Conservation (phyloP, 2,797 vertebrate genomes). For the Avahi laniger region DNA sequence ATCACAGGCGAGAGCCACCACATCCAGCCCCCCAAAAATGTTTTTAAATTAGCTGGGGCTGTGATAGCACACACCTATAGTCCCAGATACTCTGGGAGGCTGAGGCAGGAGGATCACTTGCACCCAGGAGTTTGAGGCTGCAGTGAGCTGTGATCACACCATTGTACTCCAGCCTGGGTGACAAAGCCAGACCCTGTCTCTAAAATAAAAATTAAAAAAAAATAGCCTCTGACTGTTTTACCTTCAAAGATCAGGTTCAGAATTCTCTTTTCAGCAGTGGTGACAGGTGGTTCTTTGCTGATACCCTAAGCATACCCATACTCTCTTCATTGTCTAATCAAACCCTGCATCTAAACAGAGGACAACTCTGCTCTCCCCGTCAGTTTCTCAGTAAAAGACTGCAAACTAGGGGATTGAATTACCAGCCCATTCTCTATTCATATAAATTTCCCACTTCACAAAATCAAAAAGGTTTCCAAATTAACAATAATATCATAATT, state of each 20-base stretch:
- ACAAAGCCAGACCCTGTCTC: neutral
- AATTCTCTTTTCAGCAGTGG: neutral
- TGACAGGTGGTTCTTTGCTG: neutral
- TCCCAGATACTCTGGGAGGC: neutral
- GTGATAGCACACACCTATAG: neutral
- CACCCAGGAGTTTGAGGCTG: neutral
- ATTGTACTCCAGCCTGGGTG: neutral
- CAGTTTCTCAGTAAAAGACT: neutral
- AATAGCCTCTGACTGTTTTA: neutral
- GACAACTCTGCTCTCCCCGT: neutral
- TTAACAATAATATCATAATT: constrained; percentile 30
- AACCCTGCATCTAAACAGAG: neutral
- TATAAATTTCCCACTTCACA: constrained; percentile 4
- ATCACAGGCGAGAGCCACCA: neutral
- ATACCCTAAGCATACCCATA: neutral
- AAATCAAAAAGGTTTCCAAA: constrained; percentile 35
- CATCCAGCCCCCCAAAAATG: no score
- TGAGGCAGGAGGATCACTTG: neutral
- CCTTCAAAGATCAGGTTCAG: neutral
- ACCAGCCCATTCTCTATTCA: neutral
- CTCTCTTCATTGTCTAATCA: neutral
- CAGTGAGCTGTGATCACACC: neutral
- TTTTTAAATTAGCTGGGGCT: neutral
- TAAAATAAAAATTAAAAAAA: neutral
- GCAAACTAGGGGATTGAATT: neutral